Evolutionary conservation across 64 coral and sea anemone genomes (phyloP).

Genomic region (Exaiptasia diaphana): DNA sequence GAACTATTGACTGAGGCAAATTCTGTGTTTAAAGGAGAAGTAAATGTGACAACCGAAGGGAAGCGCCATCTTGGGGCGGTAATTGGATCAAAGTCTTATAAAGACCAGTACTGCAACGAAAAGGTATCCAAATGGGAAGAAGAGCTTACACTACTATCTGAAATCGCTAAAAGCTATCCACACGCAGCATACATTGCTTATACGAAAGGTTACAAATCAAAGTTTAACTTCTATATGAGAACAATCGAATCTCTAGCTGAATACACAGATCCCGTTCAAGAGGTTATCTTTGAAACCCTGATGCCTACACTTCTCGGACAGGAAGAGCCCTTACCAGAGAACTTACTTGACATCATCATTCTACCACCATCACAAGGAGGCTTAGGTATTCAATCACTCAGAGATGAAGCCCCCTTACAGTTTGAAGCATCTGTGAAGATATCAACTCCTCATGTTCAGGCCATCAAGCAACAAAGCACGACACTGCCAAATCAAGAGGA

Average conservation of each 20-base stretch:
- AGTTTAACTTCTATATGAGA: constrained; percentile 3
- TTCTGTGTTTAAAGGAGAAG: too few species aligned
- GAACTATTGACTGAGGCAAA: too few species aligned
- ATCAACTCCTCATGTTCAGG: neutral
- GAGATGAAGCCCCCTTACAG: constrained; percentile 1
- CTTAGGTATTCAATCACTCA: neutral
- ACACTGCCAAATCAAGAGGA: neutral
- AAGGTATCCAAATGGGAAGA: constrained; percentile 1
- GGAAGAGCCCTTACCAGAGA: constrained; percentile 8
- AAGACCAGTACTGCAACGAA: neutral
- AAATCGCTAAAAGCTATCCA: constrained; percentile 12
- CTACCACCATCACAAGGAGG: neutral
- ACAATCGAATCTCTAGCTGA: constrained; percentile 33
- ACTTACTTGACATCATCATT: neutral
- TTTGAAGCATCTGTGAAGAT: neutral
- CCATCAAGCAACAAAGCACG: neutral
- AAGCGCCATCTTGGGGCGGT: constrained; percentile 2
- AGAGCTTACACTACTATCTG: neutral
- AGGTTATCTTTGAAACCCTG: neutral
- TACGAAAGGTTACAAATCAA: constrained; percentile 40
- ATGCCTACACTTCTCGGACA: constrained; percentile 9
- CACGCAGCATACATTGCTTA: constrained; percentile 21
- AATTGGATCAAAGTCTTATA: neutral
- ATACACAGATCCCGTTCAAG: constrained; percentile 16
- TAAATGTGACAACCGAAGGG: constrained; percentile 28